Evolutionary conservation across 2,113 vertebrate species (phyloP), one percentile per base, ranked within the genome.

Genomic region (Gyps fulvus): DNA sequence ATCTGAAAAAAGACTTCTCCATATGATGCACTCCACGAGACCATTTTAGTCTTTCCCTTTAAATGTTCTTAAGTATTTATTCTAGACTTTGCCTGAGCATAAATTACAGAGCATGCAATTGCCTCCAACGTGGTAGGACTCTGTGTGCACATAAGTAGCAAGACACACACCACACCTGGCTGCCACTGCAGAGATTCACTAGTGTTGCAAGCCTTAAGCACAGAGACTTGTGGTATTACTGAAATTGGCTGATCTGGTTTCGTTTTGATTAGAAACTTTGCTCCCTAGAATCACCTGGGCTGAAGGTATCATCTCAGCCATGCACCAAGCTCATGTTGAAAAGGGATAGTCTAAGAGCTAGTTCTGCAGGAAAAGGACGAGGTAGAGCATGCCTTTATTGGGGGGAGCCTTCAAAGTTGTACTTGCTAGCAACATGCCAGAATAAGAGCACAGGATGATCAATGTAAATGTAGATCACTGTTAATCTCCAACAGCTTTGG

Each of bases 61-160:
- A 77, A 76, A 59, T 31, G 12, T n/a, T 65, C 82, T 49, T 27
- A 26, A 43, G 19, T 17, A 45, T 59, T 72, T 62, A 43, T 47
- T 61, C 26, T 54, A 90, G 49, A 38, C 26, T 31, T 19, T 42
- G 16, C 21, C 71, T 29, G 47, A 62, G 3, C 7, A 18, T 42
- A 47, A 86, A 43, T 67, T 77, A 42, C 36, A 83, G 67, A 65
- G 42, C 43, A 45, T 25, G 13, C 55, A 45, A 4, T 22, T 80
- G 49, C 57, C 32, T 63, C 54, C 13, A 10, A 2, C 8, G 5
- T 19, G 26, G 34, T 26, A 79, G 42, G 11, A 40, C 32, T 34
- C 16, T 2, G 17, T 16, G 16, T 9, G 11, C 32, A 19, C 5
- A 0, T 5, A 22, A 55, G 58, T 8, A 57, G 31, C 22, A 19